Conservation (phyloP, 2,113 vertebrate genomes). For the Semicossyphus pulcher region DNA sequence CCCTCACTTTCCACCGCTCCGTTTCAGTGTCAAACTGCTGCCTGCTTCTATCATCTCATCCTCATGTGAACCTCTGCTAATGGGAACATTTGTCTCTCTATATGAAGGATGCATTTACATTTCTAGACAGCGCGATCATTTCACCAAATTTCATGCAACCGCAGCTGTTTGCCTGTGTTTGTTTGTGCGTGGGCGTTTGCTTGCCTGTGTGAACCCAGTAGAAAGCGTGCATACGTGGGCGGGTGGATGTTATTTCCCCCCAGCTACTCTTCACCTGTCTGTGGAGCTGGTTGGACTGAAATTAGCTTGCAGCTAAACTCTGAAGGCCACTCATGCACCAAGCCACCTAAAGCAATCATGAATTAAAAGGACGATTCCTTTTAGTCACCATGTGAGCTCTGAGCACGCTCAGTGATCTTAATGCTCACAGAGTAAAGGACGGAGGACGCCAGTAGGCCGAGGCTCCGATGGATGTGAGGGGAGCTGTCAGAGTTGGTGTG, state of each 20-base stretch:
- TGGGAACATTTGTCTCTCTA: not conserved
- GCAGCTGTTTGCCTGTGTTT: slow-evolving; percentile 10
- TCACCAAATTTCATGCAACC: slow-evolving; percentile 25
- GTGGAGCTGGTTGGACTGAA: slow-evolving; percentile 4
- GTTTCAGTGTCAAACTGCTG: slow-evolving; percentile 7
- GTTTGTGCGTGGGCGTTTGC: slow-evolving; percentile 18
- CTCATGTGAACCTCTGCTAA: not conserved
- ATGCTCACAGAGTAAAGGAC: slow-evolving; percentile 66
- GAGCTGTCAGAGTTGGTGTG: slow-evolving; percentile 65
- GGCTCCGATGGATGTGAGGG: slow-evolving; percentile 74
- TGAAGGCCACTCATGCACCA: slow-evolving; percentile 49
- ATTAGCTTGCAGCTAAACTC: slow-evolving; percentile 21
- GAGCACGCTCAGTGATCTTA: slow-evolving; percentile 29
- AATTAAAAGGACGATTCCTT: slow-evolving; percentile 30
- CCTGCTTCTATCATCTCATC: not conserved
- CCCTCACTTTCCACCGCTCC: not conserved
- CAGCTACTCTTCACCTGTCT: slow-evolving; percentile 39
- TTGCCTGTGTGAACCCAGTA: not conserved
- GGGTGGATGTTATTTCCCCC: slow-evolving; percentile 16
- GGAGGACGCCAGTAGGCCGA: slow-evolving; percentile 57
- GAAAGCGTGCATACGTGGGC: slow-evolving; percentile 4
- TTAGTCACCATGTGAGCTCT: slow-evolving; percentile 1
- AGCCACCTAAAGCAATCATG: slow-evolving; percentile 9
- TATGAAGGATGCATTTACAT: slow-evolving; percentile 22
- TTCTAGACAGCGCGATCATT: slow-evolving; percentile 2